These are phyloP conservation scores for Meloidogyne chitwoodi DNA, from an alignment of 1,140 invertebrate genomes.

Conservation along the genomic window DNA sequence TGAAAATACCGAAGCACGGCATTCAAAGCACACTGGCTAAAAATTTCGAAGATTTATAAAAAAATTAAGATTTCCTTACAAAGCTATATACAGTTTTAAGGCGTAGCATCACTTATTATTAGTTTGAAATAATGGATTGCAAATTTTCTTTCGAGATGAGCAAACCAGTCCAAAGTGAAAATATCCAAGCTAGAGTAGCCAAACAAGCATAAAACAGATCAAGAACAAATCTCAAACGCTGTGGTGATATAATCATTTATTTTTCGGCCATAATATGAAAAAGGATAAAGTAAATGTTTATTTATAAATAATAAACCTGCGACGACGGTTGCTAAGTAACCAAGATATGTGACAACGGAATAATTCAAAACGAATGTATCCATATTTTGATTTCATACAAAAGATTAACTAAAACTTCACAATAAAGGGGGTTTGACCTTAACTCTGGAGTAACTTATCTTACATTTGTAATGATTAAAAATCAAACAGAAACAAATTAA, in stretches of 20 bases:
- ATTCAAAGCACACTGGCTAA: background rate
- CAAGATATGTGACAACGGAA: background rate
- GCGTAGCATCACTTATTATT: background rate
- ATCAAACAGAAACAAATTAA: background rate
- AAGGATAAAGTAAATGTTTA: background rate
- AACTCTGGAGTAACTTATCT: too few species aligned
- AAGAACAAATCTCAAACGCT: background rate
- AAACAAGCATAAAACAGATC: background rate
- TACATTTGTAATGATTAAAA: too few species aligned
- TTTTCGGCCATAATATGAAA: background rate
- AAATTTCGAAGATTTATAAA: background rate
- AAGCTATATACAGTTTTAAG: background rate
- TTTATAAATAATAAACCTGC: background rate
- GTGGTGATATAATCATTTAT: background rate
- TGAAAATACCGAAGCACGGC: background rate
- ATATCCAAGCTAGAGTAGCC: background rate
- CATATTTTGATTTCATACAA: too few species aligned
- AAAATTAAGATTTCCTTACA: background rate
- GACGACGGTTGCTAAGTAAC: background rate
- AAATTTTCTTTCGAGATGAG: background rate
- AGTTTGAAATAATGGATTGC: background rate
- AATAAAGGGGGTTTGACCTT: too few species aligned
- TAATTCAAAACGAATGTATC: too few species aligned
- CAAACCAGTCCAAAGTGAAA: background rate
- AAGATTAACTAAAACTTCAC: too few species aligned